Evolutionary conservation across 2,888 invertebrate genomes (phyloP).

Genomic region (Limulus polyphemus): DNA sequence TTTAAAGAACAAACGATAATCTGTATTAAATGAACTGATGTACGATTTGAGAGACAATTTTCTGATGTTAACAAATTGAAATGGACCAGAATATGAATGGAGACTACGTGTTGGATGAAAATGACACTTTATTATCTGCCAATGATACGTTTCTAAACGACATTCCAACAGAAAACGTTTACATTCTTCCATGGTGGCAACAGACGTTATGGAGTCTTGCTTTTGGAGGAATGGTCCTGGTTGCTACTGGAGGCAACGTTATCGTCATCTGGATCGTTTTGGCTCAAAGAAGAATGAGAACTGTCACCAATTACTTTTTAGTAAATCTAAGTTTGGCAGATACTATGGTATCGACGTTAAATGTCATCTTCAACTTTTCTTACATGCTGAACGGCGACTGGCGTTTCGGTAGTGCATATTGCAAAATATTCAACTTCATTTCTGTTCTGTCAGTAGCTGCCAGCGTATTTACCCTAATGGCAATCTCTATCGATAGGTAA

Average conservation of each 20-base stretch:
- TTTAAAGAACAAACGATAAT: no score
- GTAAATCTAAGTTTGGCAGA: slow-evolving; percentile 93
- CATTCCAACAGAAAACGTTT: slow-evolving; percentile 16
- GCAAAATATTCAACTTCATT: slow-evolving; percentile 90
- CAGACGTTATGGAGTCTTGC: slow-evolving; percentile 76
- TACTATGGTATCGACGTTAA: slow-evolving; percentile 85
- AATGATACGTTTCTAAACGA: background rate
- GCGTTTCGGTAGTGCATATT: slow-evolving; percentile 92
- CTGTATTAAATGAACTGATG: no score
- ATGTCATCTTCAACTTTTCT: slow-evolving; percentile 89
- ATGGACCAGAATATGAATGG: no score
- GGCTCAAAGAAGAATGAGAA: slow-evolving; percentile 89
- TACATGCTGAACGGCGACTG: slow-evolving; percentile 91
- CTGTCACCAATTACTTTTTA: slow-evolving; percentile 93
- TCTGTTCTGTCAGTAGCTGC: slow-evolving; percentile 84
- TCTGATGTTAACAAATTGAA: no score
- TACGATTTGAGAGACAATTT: no score
- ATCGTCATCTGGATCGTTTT: slow-evolving; percentile 97
- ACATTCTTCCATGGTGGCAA: slow-evolving; percentile 25
- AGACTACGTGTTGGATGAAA: no score
- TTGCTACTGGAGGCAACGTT: slow-evolving; percentile 86
- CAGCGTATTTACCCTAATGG: slow-evolving; percentile 92
- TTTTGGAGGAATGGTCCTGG: slow-evolving; percentile 77
- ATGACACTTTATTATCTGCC: no score
- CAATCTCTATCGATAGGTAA: slow-evolving; percentile 94